Percentiles rank a stretch among this genome's conserved stretches.
These are phyloP conservation scores for Linhomoeus sp. DNA, from an alignment of 2,888 invertebrate species.

Conservation along the genomic window DNA sequence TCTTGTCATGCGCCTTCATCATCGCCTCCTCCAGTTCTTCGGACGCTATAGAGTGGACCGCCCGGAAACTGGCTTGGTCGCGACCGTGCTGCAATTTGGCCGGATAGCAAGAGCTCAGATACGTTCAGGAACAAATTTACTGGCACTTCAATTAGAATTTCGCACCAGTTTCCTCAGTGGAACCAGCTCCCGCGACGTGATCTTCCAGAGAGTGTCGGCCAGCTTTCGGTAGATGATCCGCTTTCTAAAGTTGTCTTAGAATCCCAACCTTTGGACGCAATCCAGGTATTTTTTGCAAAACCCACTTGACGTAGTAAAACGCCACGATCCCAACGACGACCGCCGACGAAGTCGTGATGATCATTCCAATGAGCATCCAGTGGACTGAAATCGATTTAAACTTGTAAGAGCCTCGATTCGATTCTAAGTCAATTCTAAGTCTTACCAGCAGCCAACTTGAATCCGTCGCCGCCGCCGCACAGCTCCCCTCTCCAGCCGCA, in stretches of 20 bases:
- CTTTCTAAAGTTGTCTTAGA: background rate
- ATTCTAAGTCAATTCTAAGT: background rate
- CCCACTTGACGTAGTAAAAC: no score
- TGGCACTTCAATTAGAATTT: no score
- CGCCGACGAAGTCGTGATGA: no score
- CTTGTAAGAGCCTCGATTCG: no score
- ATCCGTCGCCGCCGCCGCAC: background rate
- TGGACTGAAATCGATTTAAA: no score
- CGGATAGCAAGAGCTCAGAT: background rate
- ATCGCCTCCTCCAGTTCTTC: constrained; percentile 1
- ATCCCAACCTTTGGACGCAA: background rate
- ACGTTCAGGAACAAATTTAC: background rate
- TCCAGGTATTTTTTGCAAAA: background rate
- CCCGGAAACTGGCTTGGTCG: background rate
- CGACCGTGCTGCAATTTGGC: background rate
- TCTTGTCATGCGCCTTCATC: background rate
- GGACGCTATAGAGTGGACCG: background rate
- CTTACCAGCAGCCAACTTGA: background rate
- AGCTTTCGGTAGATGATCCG: background rate
- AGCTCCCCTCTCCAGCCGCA: background rate
- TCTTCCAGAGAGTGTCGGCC: background rate
- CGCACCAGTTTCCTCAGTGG: background rate
- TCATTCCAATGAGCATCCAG: no score
- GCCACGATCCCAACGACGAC: no score
- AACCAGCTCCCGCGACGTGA: background rate